Conservation (phyloP, 2,888 invertebrate genomes). For the Agrotis clavis region DNA sequence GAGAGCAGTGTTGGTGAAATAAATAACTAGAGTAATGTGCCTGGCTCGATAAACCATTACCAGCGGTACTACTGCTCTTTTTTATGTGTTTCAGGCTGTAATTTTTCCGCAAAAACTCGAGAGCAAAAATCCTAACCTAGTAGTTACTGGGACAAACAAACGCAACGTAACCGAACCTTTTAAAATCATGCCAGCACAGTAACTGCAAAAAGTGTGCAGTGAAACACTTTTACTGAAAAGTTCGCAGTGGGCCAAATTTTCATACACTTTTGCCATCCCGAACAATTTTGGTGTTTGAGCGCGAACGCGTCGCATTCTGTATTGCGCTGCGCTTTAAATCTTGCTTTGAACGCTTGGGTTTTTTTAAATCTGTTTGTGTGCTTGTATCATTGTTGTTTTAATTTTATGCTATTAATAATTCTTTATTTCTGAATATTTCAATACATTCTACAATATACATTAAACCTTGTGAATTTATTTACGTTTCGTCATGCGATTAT, state of each 20-base stretch:
- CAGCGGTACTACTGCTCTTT: no score
- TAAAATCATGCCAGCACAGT: conserved; percentile 9
- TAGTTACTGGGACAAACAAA: conserved; percentile 21
- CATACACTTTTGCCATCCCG: conserved; percentile 16
- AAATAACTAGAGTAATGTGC: no score
- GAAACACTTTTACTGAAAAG: conserved; percentile 29
- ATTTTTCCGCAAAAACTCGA: neutral
- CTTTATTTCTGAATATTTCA: no score
- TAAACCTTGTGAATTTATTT: no score
- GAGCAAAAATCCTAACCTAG: neutral
- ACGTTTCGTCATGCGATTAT: no score
- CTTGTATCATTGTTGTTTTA: conserved; percentile 17
- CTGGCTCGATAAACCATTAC: no score
- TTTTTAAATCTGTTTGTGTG: conserved; percentile 17
- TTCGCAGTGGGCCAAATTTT: conserved; percentile 19
- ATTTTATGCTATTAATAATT: no score
- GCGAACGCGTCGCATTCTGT: conserved; percentile 16
- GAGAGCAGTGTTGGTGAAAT: no score
- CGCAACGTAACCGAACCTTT: neutral
- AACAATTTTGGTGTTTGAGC: conserved; percentile 43
- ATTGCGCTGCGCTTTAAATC: conserved; percentile 49
- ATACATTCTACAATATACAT: no score
- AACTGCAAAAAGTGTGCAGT: conserved; percentile 9
- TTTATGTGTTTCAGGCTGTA: no score
- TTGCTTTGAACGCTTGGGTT: conserved; percentile 18